Percentiles rank a stretch among this genome's conserved stretches.
phyloP scores from a whole-genome alignment of 2,888 invertebrate genomes.

The Tuberolachnus salignus region DNA sequence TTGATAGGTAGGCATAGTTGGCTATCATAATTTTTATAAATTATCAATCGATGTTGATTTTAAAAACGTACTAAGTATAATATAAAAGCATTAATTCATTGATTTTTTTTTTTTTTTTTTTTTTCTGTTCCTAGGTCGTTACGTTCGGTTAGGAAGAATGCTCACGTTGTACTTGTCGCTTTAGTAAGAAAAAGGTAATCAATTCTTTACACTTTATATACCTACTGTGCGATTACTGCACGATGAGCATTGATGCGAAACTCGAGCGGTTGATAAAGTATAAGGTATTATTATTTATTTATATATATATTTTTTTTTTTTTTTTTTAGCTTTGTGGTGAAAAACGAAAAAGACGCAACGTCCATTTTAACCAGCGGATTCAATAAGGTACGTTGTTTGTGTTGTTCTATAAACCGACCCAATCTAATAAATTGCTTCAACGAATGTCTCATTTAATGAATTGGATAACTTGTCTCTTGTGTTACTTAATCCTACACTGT shows the following conservation, averaged over 20 bases:
- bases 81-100: slow-evolving; percentile 10
- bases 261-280: slow-evolving; percentile 31
- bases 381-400: slow-evolving; percentile 81
- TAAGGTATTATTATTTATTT: slow-evolving; percentile 48
- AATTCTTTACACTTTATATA: slow-evolving; percentile 46
- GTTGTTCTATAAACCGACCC: not conserved
- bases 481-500: no score
- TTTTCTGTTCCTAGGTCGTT: slow-evolving; percentile 58
- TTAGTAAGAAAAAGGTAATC: slow-evolving; percentile 86
- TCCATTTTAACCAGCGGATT: slow-evolving; percentile 83
- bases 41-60: not conserved
- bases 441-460: no score
- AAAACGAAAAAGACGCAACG: slow-evolving; percentile 79
- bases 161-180: slow-evolving; percentile 71
- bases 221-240: not conserved
- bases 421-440: not conserved
- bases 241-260: slow-evolving; percentile 9
- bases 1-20: not conserved
- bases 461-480: no score
- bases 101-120: slow-evolving; percentile 11
- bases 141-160: slow-evolving; percentile 58
- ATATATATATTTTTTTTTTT: slow-evolving; percentile 61
- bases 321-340: slow-evolving; percentile 77
- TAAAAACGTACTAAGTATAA: not conserved
- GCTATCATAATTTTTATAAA: not conserved